phyloP scores from a whole-genome alignment of 2,888 invertebrate genomes.

The Agrochola macilenta region DNA sequence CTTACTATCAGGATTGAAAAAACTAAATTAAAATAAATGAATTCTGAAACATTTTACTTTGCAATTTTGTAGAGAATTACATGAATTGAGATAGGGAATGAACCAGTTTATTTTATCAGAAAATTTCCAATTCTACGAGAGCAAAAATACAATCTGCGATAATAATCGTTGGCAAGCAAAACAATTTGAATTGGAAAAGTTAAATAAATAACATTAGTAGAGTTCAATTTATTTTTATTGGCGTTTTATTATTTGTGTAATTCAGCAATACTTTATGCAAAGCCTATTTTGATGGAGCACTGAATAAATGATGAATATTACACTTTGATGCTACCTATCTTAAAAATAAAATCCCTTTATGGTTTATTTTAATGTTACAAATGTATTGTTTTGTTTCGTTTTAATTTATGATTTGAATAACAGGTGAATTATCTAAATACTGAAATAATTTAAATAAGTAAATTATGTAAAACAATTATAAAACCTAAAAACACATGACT shows the following conservation, averaged over 20 bases:
- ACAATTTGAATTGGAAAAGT: constrained; percentile 61
- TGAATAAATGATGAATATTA: constrained; percentile 34
- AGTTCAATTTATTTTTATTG: constrained; percentile 58
- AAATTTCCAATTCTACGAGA: constrained; percentile 48
- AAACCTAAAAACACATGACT: background rate
- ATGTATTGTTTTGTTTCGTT: background rate
- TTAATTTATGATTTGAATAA: background rate
- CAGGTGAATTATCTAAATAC: background rate
- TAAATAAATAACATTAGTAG: constrained; percentile 60
- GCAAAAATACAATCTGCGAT: constrained; percentile 58
- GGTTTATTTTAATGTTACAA: background rate
- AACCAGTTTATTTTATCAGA: constrained; percentile 48
- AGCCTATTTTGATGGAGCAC: constrained; percentile 32
- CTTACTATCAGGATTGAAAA: constrained; percentile 12
- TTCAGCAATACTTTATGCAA: constrained; percentile 49
- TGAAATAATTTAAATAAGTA: background rate
- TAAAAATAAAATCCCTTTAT: background rate
- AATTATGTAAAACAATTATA: background rate
- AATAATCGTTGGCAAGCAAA: constrained; percentile 62
- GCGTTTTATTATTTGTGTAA: constrained; percentile 41
- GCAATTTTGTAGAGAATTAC: constrained; percentile 27
- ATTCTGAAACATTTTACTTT: constrained; percentile 35
- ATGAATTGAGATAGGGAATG: constrained; percentile 34
- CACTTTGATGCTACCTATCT: background rate
- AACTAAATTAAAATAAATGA: constrained; percentile 15